These are phyloP conservation scores for Anseranas semipalmata DNA, from an alignment of 2,113 vertebrate genomes.

Conservation along the genomic window DNA sequence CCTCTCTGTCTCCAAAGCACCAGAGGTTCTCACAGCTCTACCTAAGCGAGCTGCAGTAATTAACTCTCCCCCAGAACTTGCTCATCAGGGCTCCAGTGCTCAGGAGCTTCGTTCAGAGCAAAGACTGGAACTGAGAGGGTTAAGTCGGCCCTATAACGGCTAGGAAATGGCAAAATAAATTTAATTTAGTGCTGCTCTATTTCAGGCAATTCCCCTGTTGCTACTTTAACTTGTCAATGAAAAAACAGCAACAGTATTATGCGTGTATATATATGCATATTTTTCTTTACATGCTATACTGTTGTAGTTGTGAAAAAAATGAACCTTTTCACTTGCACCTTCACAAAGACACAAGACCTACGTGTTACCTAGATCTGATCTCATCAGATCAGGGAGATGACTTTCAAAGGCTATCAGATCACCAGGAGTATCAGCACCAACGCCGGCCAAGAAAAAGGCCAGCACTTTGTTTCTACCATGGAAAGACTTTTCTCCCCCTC, in stretches of 20 bases:
- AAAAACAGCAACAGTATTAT: not conserved
- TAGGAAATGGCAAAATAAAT: not conserved
- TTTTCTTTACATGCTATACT: not conserved
- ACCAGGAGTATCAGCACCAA: not conserved
- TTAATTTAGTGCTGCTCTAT: not conserved
- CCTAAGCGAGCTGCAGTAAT: not conserved
- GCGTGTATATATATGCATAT: not conserved
- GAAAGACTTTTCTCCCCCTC: not conserved
- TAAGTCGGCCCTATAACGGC: not conserved
- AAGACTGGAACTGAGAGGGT: not conserved
- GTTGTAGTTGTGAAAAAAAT: not conserved
- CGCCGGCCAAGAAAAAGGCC: not conserved
- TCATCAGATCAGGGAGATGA: not conserved
- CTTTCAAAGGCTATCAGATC: not conserved
- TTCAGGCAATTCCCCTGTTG: not conserved
- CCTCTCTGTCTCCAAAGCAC: not conserved
- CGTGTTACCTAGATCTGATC: not conserved
- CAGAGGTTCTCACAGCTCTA: not conserved
- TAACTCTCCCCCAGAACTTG: not conserved
- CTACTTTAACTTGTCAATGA: not conserved
- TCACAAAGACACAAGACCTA: not conserved
- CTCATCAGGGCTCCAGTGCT: fast-evolving
- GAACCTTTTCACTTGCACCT: not conserved
- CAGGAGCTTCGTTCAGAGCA: not conserved
- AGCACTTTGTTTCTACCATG: not conserved